Percentiles rank a stretch among this genome's conserved stretches.
Evolutionary conservation across 2,113 vertebrate genomes (phyloP).

Genomic region (Onychorhynchus coronatus): DNA sequence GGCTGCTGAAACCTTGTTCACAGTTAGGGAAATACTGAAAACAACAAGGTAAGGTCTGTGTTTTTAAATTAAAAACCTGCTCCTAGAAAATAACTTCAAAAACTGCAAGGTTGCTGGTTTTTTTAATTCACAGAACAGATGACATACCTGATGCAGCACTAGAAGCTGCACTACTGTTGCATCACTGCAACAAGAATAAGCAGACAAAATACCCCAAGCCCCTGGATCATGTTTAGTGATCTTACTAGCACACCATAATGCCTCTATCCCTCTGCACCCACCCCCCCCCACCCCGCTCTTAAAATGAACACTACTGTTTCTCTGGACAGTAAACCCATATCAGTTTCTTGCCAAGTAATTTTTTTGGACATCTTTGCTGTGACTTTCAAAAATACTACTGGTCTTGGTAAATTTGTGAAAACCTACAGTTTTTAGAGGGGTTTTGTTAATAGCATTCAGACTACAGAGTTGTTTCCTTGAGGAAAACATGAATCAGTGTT

Average conservation of each 20-base stretch:
- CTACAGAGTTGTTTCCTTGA: neutral
- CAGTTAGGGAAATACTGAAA: neutral
- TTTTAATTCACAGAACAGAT: neutral
- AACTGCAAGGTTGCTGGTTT: neutral
- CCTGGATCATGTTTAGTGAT: neutral
- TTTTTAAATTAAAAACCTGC: neutral
- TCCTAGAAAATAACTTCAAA: neutral
- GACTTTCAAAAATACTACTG: neutral
- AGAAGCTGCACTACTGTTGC: neutral
- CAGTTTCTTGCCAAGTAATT: accelerated
- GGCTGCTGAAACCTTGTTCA: neutral
- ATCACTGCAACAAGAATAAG: neutral
- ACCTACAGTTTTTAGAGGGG: neutral
- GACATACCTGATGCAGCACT: neutral
- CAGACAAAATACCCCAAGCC: neutral
- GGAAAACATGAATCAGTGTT: neutral
- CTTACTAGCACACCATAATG: neutral
- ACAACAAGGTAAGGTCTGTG: neutral
- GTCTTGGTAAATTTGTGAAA: neutral
- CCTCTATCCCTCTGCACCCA: neutral
- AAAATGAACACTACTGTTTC: neutral
- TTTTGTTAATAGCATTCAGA: neutral
- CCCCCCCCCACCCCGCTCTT: neutral
- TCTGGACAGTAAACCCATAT: neutral
- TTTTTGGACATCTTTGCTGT: neutral